These are phyloP conservation scores for Cathartes aura DNA, from an alignment of 2,113 vertebrate species.

Conservation along the genomic window DNA sequence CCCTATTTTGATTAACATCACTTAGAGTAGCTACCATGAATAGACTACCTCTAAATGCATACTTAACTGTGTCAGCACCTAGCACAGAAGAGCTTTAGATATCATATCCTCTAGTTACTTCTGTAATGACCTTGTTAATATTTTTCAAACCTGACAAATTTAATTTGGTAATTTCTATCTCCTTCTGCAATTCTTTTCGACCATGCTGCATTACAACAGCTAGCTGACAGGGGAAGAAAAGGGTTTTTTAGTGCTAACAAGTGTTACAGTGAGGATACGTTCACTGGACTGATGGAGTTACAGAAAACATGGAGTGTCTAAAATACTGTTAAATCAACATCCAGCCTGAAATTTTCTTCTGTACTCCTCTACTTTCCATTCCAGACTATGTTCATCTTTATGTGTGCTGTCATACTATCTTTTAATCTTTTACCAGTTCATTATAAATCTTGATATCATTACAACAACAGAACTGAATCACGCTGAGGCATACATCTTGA, in stretches of 20 bases:
- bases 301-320: background rate
- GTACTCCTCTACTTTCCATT: background rate
- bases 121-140: background rate
- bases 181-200: background rate
- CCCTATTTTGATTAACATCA: background rate
- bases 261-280: background rate
- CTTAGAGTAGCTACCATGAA: background rate
- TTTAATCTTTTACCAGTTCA: constrained; percentile 35
- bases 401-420: background rate
- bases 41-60: background rate
- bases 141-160: background rate
- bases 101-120: background rate
- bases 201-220: background rate
- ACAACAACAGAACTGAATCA: constrained; percentile 50
- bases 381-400: background rate
- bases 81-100: background rate
- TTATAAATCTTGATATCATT: constrained; percentile 15
- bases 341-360: background rate
- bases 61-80: background rate
- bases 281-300: background rate
- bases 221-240: background rate
- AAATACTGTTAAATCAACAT: background rate
- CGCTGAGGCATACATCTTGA: background rate
- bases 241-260: background rate
- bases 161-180: background rate